Conservation (phyloP, 2,113 vertebrate genomes). For the Syrrhaptes paradoxus region DNA sequence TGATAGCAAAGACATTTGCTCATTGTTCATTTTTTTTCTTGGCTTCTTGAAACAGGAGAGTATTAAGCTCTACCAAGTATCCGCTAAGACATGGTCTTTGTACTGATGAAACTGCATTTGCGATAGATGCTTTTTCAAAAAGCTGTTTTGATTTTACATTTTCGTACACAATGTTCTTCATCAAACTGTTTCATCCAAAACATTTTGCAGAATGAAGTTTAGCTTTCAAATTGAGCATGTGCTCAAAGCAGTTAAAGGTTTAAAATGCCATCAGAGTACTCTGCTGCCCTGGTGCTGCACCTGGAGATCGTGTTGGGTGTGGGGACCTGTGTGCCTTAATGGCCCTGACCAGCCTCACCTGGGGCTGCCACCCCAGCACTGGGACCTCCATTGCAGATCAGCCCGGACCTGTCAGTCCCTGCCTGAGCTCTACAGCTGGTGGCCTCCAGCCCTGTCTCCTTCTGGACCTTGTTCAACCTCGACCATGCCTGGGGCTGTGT, state of each 20-base stretch:
- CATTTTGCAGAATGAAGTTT: neutral
- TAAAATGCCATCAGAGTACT: neutral
- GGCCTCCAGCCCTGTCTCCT: neutral
- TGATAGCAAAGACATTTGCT: neutral
- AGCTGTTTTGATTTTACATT: neutral
- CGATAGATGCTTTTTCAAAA: neutral
- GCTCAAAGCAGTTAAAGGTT: neutral
- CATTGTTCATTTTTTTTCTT: neutral
- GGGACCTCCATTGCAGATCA: neutral
- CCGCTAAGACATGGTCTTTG: accelerated
- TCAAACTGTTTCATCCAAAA: neutral
- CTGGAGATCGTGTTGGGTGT: neutral
- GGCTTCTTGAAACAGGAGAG: neutral
- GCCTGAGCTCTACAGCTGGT: neutral
- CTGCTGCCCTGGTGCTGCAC: neutral
- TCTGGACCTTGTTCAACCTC: neutral
- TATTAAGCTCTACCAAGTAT: neutral
- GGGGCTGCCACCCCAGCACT: neutral
- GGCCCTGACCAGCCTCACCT: neutral
- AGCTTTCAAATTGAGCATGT: neutral
- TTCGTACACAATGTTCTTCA: neutral
- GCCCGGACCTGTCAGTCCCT: neutral
- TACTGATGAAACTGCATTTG: neutral
- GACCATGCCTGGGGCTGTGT: neutral
- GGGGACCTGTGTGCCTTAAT: neutral